Percentiles rank a stretch among this genome's conserved stretches.
Evolutionary conservation across 2,797 vertebrate genomes (phyloP).

Genomic region (Syncerus caffer): DNA sequence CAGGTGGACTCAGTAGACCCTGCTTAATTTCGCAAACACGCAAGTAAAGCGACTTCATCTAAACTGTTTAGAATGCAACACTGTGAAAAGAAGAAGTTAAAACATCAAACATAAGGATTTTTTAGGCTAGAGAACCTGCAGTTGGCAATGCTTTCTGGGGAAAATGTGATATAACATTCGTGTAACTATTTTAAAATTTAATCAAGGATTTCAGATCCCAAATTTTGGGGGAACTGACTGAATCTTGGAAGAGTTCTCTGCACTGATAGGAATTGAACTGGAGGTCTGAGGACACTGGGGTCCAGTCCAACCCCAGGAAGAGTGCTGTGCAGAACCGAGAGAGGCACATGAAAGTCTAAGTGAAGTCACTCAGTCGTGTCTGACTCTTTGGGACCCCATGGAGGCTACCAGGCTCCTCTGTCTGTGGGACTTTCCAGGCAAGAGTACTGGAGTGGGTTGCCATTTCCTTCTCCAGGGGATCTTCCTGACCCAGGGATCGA

Average conservation of each 20-base stretch:
- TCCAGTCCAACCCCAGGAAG: background rate
- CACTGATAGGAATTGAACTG: background rate
- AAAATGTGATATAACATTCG: background rate
- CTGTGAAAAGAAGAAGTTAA: background rate
- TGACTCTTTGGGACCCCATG: background rate
- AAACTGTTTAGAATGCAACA: background rate
- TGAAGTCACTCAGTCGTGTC: background rate
- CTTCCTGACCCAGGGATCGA: background rate
- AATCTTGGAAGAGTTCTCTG: background rate
- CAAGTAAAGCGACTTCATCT: background rate
- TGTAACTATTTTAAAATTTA: slow-evolving; percentile 8
- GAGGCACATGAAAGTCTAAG: background rate
- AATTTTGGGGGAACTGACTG: background rate
- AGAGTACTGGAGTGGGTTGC: background rate
- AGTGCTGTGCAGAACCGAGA: background rate
- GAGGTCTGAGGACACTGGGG: background rate
- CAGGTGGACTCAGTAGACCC: background rate
- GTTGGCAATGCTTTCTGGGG: background rate
- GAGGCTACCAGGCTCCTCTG: background rate
- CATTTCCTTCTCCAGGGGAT: background rate
- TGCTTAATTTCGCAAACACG: background rate
- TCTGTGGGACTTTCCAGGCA: background rate
- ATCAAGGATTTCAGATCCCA: background rate
- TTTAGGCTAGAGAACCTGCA: background rate
- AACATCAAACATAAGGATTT: background rate